A percentile compares a stretch with the other conserved stretches of the same genome.
Conservation (phyloP, 2,797 vertebrate genomes). For the Neosilurus mollespiculum region DNA sequence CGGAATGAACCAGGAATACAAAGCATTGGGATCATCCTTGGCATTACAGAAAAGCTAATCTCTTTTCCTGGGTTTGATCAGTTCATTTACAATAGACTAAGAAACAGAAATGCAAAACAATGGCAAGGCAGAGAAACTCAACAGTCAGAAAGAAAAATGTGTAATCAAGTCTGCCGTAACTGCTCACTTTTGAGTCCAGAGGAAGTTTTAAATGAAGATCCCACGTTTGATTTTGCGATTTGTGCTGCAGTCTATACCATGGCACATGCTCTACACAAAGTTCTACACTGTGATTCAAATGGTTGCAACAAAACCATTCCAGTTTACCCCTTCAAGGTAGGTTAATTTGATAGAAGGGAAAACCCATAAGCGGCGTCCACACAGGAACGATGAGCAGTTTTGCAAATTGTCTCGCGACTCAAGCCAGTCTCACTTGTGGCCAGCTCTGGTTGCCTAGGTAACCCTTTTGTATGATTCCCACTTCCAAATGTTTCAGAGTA, state of each 20-base stretch:
- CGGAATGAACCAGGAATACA: constrained; percentile 64
- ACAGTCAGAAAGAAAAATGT: constrained; percentile 38
- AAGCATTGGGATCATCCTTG: constrained; percentile 75
- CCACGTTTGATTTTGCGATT: constrained; percentile 69
- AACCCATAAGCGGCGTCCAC: background rate
- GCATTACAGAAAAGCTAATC: constrained; percentile 64
- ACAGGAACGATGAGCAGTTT: too few relatives aligned
- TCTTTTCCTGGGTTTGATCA: constrained; percentile 68
- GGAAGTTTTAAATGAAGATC: constrained; percentile 41
- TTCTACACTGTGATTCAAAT: constrained; percentile 69
- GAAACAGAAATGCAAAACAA: background rate
- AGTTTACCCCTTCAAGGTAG: constrained; percentile 80
- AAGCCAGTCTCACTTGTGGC: too few relatives aligned
- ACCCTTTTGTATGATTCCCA: too few relatives aligned
- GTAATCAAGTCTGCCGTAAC: constrained; percentile 68
- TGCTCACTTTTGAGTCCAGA: constrained; percentile 52
- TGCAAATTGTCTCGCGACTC: too few relatives aligned
- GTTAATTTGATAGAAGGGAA: background rate
- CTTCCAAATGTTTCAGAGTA: too few relatives aligned
- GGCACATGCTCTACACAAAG: constrained; percentile 77
- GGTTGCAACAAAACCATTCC: constrained; percentile 62
- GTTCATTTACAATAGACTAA: constrained; percentile 60
- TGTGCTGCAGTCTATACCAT: constrained; percentile 77
- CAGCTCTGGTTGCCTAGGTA: too few relatives aligned
- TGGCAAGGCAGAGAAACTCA: background rate